Evolutionary conservation across 2,797 vertebrate genomes (phyloP), one percentile per base, ranked within the genome.

Genomic region (Sebastes reedi): DNA sequence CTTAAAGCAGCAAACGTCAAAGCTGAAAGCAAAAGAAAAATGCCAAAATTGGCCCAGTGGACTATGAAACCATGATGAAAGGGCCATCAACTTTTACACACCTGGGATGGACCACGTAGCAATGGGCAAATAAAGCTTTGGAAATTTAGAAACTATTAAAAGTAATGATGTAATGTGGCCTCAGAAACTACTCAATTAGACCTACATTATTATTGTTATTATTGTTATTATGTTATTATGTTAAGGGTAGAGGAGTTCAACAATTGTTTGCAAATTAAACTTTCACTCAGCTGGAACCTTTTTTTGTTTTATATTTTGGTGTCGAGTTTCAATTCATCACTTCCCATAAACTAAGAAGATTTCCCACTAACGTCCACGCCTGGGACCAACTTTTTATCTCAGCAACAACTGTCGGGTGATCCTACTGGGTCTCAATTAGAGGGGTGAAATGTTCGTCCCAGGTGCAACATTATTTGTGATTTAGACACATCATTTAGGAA

Each of bases 391-490:
- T 70, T 76, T 85, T 87, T 25, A 82, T 72, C 54, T 85, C 77
- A 18, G 75, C 77, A 78, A 32, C 72, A 46, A 66, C 67, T 52
- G 67, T 56, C 42, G 27, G 11, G n/a, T 11, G 12, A 81, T 54
- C 74, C 75, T 64, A 32, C 70, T 66, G 78, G 81, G 79, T 91
- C 75, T 86, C 80, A 77, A 83, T 88, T 84, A 85, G 64, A 77
- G 55, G 77, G 71, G 58, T 60, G 62, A 79, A 72, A 81, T 18
- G 4, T 10, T 70, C 29, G 25, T 91, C 85, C 86, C 84, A 5
- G n/a, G 84, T 81, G 88, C 61, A 84, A 84, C 79, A 85, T 89
- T 69, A 85, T 78, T 80, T 83, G 59, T 71, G 79, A 88, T 89
- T 86, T 77, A 79, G 52, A 87, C 46, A 60, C 67, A 77, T 84